A percentile compares a stretch with the other conserved stretches of the same genome.
phyloP scores from a whole-genome alignment of 2,797 vertebrate species.

The Crenuchus spilurus region DNA sequence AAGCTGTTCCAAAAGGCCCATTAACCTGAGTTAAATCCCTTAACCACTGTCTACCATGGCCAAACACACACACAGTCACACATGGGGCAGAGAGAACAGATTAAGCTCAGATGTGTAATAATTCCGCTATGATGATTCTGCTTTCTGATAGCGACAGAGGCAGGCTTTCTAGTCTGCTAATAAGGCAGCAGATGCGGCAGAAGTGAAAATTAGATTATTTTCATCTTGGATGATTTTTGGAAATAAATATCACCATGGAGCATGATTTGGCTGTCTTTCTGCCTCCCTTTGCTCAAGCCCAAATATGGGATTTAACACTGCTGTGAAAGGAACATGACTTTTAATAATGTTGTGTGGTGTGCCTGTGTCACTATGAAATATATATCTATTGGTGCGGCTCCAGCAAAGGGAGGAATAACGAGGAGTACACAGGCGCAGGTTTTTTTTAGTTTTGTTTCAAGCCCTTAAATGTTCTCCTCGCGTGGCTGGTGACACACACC shows the following conservation, averaged over 20 bases:
- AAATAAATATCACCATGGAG: slow-evolving; percentile 25
- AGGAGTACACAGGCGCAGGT: slow-evolving; percentile 15
- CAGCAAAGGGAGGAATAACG: slow-evolving; percentile 37
- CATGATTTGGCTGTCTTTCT: slow-evolving; percentile 19
- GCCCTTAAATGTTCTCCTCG: slow-evolving; percentile 55
- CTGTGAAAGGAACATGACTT: slow-evolving; percentile 50
- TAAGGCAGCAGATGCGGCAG: slow-evolving; percentile 13
- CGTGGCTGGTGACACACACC: slow-evolving; percentile 54
- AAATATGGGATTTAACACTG: slow-evolving; percentile 40
- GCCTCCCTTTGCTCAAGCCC: slow-evolving; percentile 11
- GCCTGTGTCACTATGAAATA: slow-evolving; percentile 40
- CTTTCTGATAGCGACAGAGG: slow-evolving; percentile 12
- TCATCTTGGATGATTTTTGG: slow-evolving; percentile 28
- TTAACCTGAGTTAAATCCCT: slow-evolving; percentile 63
- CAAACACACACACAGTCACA: slow-evolving; percentile 33
- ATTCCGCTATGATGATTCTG: slow-evolving; percentile 28
- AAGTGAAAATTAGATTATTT: slow-evolving; percentile 36
- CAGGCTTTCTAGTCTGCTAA: slow-evolving; percentile 11
- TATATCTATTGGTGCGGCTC: slow-evolving; percentile 41
- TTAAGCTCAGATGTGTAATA: slow-evolving; percentile 32
- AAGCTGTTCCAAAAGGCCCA: slow-evolving; percentile 57
- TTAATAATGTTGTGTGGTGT: slow-evolving; percentile 48
- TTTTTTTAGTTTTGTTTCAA: slow-evolving; percentile 46
- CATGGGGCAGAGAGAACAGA: slow-evolving; percentile 9
- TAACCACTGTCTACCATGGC: slow-evolving; percentile 35